Evolutionary conservation across 2,797 vertebrate genomes (phyloP).

Genomic region (Sebastes cheni): DNA sequence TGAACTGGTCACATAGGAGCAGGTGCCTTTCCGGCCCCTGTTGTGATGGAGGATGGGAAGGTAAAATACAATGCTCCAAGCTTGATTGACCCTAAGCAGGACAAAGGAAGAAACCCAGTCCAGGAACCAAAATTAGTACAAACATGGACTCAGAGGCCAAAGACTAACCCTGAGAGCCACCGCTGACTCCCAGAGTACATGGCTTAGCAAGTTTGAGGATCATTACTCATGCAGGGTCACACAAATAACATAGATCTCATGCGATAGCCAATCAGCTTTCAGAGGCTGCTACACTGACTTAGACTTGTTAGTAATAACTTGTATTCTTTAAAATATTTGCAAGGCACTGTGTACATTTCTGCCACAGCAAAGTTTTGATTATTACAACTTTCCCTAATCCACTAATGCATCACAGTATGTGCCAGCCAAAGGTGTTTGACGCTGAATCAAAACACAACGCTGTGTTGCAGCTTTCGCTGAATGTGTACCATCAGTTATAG

Average conservation of each 20-base stretch:
- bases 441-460: constrained; percentile 14
- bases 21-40: not conserved
- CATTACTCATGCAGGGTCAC: not conserved
- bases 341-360: constrained; percentile 3
- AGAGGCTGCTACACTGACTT: not conserved
- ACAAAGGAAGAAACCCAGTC: not conserved
- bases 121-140: not conserved
- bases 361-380: constrained; percentile 9
- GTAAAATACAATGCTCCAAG: not conserved
- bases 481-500: not conserved
- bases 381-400: constrained; percentile 3
- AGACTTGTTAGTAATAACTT: constrained; percentile 1
- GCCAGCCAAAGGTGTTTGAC: constrained; percentile 1
- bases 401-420: constrained; percentile 18
- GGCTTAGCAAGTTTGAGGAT: not conserved
- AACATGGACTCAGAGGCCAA: not conserved
- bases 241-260: not conserved
- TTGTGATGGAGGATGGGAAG: not conserved
- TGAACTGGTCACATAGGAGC: constrained; percentile 5
- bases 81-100: not conserved
- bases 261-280: not conserved
- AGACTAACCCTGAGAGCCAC: not conserved
- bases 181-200: not conserved
- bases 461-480: not conserved
- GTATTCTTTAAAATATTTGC: not conserved